Base-by-base conservation (phyloP, 2,113 vertebrate species). In the Urocolius indicus region DNA sequence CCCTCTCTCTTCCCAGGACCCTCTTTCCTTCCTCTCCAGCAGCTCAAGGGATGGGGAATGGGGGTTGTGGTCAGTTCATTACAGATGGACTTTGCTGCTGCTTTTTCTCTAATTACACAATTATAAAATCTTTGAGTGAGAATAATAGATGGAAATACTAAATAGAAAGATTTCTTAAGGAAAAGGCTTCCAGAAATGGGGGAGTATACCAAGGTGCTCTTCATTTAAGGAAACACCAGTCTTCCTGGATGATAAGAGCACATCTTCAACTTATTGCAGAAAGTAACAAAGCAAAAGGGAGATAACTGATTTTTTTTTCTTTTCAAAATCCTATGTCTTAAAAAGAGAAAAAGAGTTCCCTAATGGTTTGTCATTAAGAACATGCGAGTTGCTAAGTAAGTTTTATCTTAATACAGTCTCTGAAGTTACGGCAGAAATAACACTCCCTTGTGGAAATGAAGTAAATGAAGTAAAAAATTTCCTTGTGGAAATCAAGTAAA, bases 331-430 rank as follows among this genome's bases (percentile, higher is more conserved):
- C 77, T 85, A 29, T 55, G 41, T 34, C 23, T 86, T 94, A 20
- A 71, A 57, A 77, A 63, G 5, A 86, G 30, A 61, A 68, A 59
- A 73, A 72, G 63, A 65, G 20, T 84, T 96, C 87, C 74, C 67
- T 86, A 34, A 83, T 94, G 72, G 22, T 91, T 94, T 76, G 55
- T 45, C 54, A 82, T 69, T 34, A 52, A 76, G 48, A 93, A 94
- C 43, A 80, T 79, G 62, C 19, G 85, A 91, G 85, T 66, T 95
- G 73, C 87, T 91, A 49, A 95, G 85, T 86, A 91, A 92, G 80
- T 94, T 71, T 89, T 77, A 62, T 77, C 77, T 96, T 72, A n/a
- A 59, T 73, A 34, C 2, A 4, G 23, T 51, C 36, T 84, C 14
- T 18, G 87, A 94, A 95, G 73, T 67, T 94, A 63, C 85, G 29